Evolutionary conservation across 2,113 vertebrate genomes (phyloP).

Genomic region (Campylomormyrus tamandua): DNA sequence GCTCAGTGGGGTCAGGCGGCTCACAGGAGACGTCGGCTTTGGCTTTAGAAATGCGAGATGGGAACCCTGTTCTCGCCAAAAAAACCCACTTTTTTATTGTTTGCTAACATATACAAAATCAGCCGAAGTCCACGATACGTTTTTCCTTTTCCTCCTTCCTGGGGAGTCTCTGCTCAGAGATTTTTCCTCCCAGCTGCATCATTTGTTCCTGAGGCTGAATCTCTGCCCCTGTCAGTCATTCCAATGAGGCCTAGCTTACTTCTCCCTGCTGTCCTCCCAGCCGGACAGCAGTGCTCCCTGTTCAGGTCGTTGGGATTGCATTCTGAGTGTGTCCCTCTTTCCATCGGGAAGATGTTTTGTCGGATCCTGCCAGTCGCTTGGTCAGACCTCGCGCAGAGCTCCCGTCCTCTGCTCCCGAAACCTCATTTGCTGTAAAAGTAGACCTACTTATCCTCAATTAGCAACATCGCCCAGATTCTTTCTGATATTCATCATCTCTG

Average conservation of each 20-base stretch:
- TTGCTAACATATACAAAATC: not conserved
- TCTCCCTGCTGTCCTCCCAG: not conserved
- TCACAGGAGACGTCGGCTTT: not conserved
- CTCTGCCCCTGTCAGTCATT: not conserved
- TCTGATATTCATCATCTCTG: constrained; percentile 13
- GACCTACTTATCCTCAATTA: constrained; percentile 16
- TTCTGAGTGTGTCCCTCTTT: not conserved
- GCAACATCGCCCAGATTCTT: constrained; percentile 14
- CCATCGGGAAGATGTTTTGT: not conserved
- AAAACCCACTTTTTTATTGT: not conserved
- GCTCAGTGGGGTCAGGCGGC: not conserved
- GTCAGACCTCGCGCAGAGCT: not conserved
- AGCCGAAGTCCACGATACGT: not conserved
- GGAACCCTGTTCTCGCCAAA: not conserved
- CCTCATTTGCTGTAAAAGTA: constrained; percentile 7
- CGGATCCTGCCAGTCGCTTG: not conserved
- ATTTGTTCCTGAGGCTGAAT: not conserved
- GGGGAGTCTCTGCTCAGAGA: not conserved
- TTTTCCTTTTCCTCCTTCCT: not conserved
- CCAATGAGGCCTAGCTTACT: not conserved
- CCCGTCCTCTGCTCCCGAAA: not conserved
- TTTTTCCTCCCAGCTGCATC: not conserved
- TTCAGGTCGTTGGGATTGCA: not conserved
- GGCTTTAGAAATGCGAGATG: not conserved
- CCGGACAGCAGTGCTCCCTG: not conserved